Percentiles rank a stretch among this genome's conserved stretches.
These are phyloP conservation scores for Limnodromus scolopaceus DNA, from an alignment of 2,797 vertebrate species.

Conservation along the genomic window DNA sequence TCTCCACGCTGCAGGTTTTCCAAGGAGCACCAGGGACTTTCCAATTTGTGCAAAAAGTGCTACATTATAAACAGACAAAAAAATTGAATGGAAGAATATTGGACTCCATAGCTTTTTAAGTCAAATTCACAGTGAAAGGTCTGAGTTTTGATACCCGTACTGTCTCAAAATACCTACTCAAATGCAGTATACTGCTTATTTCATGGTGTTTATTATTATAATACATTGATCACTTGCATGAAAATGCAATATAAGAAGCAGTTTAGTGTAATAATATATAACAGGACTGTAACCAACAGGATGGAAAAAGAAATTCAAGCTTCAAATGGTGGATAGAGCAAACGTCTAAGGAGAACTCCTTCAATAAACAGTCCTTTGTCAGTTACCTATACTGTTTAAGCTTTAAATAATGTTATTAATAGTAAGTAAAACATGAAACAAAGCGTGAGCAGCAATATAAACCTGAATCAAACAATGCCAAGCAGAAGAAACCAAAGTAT, in stretches of 20 bases:
- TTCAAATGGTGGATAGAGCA: not conserved
- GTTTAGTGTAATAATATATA: not conserved
- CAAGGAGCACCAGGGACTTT: not conserved
- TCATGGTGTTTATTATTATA: not conserved
- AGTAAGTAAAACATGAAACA: not conserved
- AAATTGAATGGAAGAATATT: not conserved
- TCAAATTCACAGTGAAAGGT: not conserved
- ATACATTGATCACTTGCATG: not conserved
- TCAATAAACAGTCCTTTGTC: not conserved
- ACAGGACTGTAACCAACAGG: not conserved
- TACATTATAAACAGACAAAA: not conserved
- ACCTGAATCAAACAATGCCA: not conserved
- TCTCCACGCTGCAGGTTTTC: not conserved
- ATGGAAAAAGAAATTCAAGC: not conserved
- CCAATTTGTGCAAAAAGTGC: not conserved
- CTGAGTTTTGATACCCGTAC: not conserved
- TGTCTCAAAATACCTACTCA: not conserved
- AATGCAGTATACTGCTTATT: not conserved
- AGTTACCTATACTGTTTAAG: not conserved
- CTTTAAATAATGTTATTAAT: not conserved
- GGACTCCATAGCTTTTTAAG: not conserved
- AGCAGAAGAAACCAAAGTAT: not conserved
- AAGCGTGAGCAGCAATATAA: not conserved
- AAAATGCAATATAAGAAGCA: not conserved
- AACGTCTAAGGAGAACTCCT: not conserved